Percentiles rank a stretch among this genome's conserved stretches.
Conservation (phyloP, 2,797 vertebrate genomes). For the Oreochromis mossambicus region DNA sequence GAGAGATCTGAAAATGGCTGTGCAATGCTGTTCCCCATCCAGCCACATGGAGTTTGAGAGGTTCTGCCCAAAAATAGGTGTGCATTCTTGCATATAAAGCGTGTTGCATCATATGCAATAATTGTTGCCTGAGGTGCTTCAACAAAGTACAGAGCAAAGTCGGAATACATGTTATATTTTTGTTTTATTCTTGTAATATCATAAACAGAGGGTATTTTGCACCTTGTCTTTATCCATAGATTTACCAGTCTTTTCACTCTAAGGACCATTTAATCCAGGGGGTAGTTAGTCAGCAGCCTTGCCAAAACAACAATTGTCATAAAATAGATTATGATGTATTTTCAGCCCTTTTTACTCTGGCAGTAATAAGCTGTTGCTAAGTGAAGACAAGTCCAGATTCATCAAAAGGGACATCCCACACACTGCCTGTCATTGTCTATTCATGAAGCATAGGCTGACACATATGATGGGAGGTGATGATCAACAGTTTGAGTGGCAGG, state of each 20-base stretch:
- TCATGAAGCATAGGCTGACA: constrained; percentile 56
- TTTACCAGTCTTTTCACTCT: neutral
- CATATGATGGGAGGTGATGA: constrained; percentile 35
- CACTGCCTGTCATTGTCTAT: constrained; percentile 65
- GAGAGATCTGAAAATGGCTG: neutral
- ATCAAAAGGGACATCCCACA: constrained; percentile 67
- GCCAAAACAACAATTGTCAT: neutral
- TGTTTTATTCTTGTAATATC: neutral
- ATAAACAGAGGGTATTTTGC: neutral
- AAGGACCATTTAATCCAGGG: neutral
- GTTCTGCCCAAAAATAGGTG: neutral
- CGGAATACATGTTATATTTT: neutral
- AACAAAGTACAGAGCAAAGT: neutral
- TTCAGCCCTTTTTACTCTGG: constrained; percentile 21
- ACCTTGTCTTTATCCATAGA: neutral
- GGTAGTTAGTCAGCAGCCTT: neutral
- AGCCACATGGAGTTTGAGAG: neutral
- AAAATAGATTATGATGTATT: constrained; percentile 14
- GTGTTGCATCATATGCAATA: neutral
- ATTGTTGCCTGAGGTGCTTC: neutral
- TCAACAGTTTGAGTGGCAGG: constrained; percentile 49
- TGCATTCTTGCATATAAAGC: neutral
- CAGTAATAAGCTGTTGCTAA: constrained; percentile 46
- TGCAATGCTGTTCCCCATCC: neutral
- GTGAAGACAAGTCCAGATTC: constrained; percentile 50